Conservation (phyloP, 2,888 invertebrate genomes). For the Plebejus melissa region DNA sequence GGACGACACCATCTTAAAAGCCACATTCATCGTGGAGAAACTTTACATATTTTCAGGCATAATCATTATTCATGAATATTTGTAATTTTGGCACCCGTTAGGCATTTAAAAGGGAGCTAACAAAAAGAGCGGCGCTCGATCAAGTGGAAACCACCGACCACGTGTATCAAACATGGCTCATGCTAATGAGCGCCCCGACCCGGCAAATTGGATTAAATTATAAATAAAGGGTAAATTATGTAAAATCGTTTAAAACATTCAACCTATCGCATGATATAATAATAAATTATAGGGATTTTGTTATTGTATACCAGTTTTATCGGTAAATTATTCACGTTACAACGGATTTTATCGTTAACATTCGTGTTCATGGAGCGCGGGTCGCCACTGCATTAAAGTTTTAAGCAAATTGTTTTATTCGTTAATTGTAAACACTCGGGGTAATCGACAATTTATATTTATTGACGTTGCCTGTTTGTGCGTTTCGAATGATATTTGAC, state of each 20-base stretch:
- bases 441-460: slow-evolving; percentile 20
- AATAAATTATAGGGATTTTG: slow-evolving; percentile 34
- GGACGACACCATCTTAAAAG: no score
- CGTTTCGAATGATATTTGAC: slow-evolving; percentile 11
- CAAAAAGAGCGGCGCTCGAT: not conserved
- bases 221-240: slow-evolving; percentile 28
- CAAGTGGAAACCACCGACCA: slow-evolving; percentile 11
- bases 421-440: not conserved
- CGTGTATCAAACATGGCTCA: slow-evolving; percentile 14
- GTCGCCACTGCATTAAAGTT: slow-evolving; percentile 24
- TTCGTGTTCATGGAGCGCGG: slow-evolving; percentile 27
- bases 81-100: not conserved
- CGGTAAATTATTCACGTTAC: slow-evolving; percentile 33
- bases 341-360: slow-evolving; percentile 33
- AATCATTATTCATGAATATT: not conserved
- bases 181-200: slow-evolving; percentile 19
- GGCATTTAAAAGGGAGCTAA: not conserved
- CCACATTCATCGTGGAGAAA: no score
- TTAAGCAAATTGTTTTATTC: slow-evolving; percentile 23
- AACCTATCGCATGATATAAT: slow-evolving; percentile 35
- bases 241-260: slow-evolving; percentile 32
- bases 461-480: slow-evolving; percentile 1
- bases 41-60: no score
- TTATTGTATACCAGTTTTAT: slow-evolving; percentile 36
- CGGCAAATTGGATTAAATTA: slow-evolving; percentile 25